Evolutionary conservation across 2,797 vertebrate species (phyloP), one percentile per base, ranked within the genome.

Genomic region (Gymnoscopelus braueri): DNA sequence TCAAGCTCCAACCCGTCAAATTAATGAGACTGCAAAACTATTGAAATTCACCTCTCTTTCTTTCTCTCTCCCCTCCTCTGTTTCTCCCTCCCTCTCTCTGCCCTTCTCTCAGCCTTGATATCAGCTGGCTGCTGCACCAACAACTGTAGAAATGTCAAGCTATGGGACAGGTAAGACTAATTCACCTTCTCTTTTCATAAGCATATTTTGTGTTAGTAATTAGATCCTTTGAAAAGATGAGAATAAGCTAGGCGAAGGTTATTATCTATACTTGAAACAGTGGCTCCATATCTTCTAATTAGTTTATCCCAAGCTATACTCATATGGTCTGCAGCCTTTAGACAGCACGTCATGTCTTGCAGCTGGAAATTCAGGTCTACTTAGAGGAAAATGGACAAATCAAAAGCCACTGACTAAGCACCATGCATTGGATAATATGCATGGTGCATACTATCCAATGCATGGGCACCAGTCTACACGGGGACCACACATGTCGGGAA

Each of bases 101-200:
- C 81, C 72, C 87, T 54, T 67, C 58, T 66, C 72, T 68, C 89
- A 94, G 93, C 93, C 82, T 89, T 94, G 89, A 94, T 94, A 91
- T 93, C 93, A 71, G 92, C 92, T 3, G 90, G 93, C 81, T 94
- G 93, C 88, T 94, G 93, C 89, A 92, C 88, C 81, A 94, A 90
- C 88, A 93, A 93, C 91, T 94, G 93, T 88, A 93, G 93, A 89
- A 94, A 93, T 83, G 93, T 94, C 83, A 94, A 93, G 89, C 83
- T 93, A 82, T 94, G 93, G 93, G 93, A 94, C 91, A 93, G 93
- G 93, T 94, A 91, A 92, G 90, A 80, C 35, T 47, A 60, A 15
- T 54, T 52, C 19, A 53, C 29, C 57, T 59, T 66, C 11, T 76
- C 60, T 71, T 62, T 23, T 61, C 32, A 32, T 53, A 14, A 69